These are phyloP conservation scores for Plodia interpunctella DNA, from an alignment of 1,140 invertebrate genomes.

Conservation along the genomic window DNA sequence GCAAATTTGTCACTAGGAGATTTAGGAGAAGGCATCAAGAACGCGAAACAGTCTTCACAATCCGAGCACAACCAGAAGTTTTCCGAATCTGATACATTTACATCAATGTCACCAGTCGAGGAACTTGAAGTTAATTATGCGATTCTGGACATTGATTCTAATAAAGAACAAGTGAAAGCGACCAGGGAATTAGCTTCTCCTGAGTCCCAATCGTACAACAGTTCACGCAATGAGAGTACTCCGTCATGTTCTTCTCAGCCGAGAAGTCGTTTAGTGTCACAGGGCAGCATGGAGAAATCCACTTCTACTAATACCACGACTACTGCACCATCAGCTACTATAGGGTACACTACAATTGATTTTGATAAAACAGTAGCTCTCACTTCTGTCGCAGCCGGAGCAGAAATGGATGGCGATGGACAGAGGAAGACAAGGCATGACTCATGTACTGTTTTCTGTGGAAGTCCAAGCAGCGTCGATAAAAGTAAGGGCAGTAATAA, in stretches of 20 bases:
- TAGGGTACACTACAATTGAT: slow-evolving; percentile 95
- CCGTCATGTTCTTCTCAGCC: slow-evolving; percentile 44
- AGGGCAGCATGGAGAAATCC: slow-evolving; percentile 55
- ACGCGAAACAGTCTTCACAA: slow-evolving; percentile 33
- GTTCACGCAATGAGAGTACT: slow-evolving; percentile 51
- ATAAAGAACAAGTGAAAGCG: slow-evolving; percentile 42
- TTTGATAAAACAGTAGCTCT: slow-evolving; percentile 94
- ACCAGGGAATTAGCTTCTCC: slow-evolving; percentile 46
- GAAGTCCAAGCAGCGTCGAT: slow-evolving; percentile 41
- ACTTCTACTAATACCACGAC: slow-evolving; percentile 28
- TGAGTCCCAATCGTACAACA: slow-evolving; percentile 57
- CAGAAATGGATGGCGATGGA: slow-evolving; percentile 54
- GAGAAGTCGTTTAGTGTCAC: slow-evolving; percentile 44
- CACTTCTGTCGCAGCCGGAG: slow-evolving; percentile 75
- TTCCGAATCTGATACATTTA: slow-evolving; percentile 71
- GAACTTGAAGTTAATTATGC: slow-evolving; percentile 86
- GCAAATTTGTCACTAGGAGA: slow-evolving; percentile 82
- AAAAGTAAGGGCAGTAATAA: slow-evolving; percentile 31
- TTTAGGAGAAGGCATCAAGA: slow-evolving; percentile 66
- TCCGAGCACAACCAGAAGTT: slow-evolving; percentile 51
- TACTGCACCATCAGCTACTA: slow-evolving; percentile 74
- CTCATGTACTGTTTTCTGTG: slow-evolving; percentile 47
- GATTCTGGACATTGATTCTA: slow-evolving; percentile 83
- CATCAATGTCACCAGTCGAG: slow-evolving; percentile 66
- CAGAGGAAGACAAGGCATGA: slow-evolving; percentile 68